These are phyloP conservation scores for Gallinago undulata DNA, from an alignment of 2,113 vertebrate genomes.

Conservation along the genomic window DNA sequence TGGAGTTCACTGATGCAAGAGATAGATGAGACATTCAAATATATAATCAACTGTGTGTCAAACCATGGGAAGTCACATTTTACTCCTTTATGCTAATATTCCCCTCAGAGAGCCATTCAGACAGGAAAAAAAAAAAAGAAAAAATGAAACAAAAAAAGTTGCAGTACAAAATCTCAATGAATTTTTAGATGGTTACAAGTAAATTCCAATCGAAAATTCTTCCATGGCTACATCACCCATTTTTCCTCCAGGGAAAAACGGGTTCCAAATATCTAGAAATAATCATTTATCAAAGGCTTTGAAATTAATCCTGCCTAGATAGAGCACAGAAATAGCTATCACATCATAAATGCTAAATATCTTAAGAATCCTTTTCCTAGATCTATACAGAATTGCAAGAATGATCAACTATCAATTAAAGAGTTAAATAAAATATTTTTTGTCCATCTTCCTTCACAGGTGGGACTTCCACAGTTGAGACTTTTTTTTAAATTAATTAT, in stretches of 20 bases:
- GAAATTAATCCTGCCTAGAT: background rate
- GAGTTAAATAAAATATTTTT: background rate
- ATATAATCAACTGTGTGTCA: background rate
- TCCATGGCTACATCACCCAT: background rate
- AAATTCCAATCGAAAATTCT: background rate
- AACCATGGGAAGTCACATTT: background rate
- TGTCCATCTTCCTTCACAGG: background rate
- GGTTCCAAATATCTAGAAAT: background rate
- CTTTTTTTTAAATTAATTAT: background rate
- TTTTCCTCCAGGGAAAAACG: background rate
- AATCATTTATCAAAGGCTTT: constrained; percentile 14
- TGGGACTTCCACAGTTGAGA: background rate
- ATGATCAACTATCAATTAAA: background rate
- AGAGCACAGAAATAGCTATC: background rate
- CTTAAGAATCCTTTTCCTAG: background rate
- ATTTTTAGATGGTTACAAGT: background rate
- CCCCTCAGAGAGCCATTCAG: background rate
- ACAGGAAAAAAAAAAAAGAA: background rate
- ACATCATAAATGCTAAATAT: background rate
- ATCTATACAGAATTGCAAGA: background rate
- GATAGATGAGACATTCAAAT: background rate
- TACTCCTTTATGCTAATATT: background rate
- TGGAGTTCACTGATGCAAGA: background rate
- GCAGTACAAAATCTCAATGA: background rate
- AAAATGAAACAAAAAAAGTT: background rate